Conservation (phyloP, 2,113 vertebrate species). For the Hoplias malabaricus region DNA sequence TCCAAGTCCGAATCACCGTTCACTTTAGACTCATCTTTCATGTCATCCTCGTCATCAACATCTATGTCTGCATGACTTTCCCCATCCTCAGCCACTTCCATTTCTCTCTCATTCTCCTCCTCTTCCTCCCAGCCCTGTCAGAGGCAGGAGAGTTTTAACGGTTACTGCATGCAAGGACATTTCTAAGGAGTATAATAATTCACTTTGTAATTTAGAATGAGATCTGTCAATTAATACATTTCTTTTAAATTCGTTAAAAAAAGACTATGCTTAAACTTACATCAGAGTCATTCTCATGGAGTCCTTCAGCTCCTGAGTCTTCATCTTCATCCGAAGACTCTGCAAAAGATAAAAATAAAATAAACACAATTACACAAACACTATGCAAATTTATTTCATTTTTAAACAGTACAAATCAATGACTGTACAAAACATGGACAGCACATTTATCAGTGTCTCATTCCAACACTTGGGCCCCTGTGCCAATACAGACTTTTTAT, state of each 20-base stretch:
- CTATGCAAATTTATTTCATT: too few relatives aligned
- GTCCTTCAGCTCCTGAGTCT: constrained; percentile 71
- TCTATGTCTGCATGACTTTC: constrained; percentile 43
- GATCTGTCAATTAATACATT: too few relatives aligned
- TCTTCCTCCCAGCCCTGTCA: constrained; percentile 89
- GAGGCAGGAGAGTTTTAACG: background rate
- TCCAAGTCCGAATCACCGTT: constrained; percentile 95
- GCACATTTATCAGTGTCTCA: too few relatives aligned
- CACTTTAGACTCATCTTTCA: constrained; percentile 82
- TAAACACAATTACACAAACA: background rate
- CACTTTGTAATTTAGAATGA: too few relatives aligned
- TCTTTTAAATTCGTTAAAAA: too few relatives aligned
- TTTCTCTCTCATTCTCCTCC: constrained; percentile 56
- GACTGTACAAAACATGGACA: too few relatives aligned
- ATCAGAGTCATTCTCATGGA: constrained; percentile 71
- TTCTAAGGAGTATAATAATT: too few relatives aligned
- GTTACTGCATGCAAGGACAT: background rate
- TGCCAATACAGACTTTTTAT: too few relatives aligned
- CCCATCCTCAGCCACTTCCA: constrained; percentile 66
- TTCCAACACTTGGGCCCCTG: too few relatives aligned
- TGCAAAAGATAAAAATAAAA: constrained; percentile 32
- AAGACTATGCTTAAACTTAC: too few relatives aligned
- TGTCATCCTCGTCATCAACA: constrained; percentile 72
- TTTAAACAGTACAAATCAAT: too few relatives aligned
- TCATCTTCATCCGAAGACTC: constrained; percentile 78